Conservation (phyloP, 2,113 vertebrate genomes). For the Oryzias melastigma region DNA sequence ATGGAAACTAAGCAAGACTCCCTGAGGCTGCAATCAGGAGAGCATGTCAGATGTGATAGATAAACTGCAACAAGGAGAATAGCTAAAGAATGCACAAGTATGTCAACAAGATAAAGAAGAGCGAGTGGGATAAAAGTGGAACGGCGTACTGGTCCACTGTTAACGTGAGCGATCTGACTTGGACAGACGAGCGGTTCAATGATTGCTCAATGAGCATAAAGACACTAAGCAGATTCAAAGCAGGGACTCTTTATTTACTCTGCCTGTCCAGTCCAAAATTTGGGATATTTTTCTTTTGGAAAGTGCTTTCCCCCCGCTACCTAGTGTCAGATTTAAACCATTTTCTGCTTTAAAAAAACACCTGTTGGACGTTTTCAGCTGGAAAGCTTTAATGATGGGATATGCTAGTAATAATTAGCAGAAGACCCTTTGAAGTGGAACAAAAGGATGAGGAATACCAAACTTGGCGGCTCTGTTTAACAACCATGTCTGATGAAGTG, state of each 20-base stretch:
- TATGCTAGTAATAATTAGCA: neutral
- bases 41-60: neutral
- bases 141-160: neutral
- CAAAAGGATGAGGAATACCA: neutral
- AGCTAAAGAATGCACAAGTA: neutral
- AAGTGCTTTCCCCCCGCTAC: neutral
- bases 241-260: too few species aligned
- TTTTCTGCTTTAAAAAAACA: neutral
- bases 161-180: neutral
- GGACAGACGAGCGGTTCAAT: neutral
- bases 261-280: too few species aligned
- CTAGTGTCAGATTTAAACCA: neutral
- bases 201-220: neutral
- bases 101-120: neutral
- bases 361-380: neutral
- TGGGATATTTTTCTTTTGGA: neutral
- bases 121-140: neutral
- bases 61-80: neutral
- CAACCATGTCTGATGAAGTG: too few species aligned
- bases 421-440: neutral
- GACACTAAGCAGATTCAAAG: too few species aligned
- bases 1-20: neutral
- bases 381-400: neutral
- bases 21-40: neutral
- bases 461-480: neutral